Conservation (phyloP, 2,888 invertebrate genomes). For the Phyllotreta striolata region DNA sequence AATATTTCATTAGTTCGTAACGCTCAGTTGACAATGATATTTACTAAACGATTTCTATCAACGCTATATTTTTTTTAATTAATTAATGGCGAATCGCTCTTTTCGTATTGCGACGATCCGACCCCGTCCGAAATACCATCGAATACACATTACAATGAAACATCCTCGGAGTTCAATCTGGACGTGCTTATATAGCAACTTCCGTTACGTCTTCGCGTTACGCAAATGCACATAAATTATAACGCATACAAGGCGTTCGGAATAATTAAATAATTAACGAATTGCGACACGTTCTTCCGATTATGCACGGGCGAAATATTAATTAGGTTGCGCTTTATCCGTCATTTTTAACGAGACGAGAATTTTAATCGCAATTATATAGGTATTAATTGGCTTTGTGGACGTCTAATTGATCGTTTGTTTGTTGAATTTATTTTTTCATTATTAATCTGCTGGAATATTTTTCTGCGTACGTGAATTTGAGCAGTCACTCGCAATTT, state of each 20-base stretch:
- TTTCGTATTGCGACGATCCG: constrained; percentile 4
- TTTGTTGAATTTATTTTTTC: neutral
- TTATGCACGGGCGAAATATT: constrained; percentile 24
- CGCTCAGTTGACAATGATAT: too few species aligned
- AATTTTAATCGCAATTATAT: constrained; percentile 13
- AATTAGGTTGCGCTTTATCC: constrained; percentile 28
- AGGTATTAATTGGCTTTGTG: too few species aligned
- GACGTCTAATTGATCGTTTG: too few species aligned
- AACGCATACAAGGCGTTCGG: constrained; percentile 29
- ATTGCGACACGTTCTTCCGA: constrained; percentile 34
- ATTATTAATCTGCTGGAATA: neutral
- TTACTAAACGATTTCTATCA: too few species aligned
- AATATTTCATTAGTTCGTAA: too few species aligned
- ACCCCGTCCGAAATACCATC: neutral
- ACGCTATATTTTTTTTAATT: neutral
- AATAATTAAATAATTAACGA: constrained; percentile 28
- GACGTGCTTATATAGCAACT: constrained; percentile 31
- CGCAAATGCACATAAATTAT: constrained; percentile 29
- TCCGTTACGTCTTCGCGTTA: constrained; percentile 26
- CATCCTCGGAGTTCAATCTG: constrained; percentile 25
- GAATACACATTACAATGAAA: constrained; percentile 19
- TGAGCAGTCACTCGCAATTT: too few species aligned
- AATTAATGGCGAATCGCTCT: constrained; percentile 10
- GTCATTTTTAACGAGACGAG: constrained; percentile 24
- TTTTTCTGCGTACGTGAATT: too few species aligned